Base-by-base conservation (phyloP, 2,113 vertebrate species). In the Eira barbara region DNA sequence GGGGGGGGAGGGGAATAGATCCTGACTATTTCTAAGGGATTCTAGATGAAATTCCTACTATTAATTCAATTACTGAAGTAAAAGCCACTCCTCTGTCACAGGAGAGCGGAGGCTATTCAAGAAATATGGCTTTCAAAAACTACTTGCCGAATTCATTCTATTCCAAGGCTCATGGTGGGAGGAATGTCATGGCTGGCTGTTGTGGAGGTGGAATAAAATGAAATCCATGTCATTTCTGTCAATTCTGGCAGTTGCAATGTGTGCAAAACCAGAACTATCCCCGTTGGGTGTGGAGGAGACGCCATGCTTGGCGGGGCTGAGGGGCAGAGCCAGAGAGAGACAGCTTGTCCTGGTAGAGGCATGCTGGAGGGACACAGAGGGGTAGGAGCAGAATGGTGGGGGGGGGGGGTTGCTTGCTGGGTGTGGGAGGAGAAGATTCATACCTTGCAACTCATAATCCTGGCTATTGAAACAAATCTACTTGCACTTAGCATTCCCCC, bases 221-320 rank as follows among this genome's bases (percentile, higher is more conserved):
- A 96, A 91, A 87, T 73, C 12, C 63, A 34, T 31, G 80, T 82
- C 93, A 84, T 61, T 96, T 80, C 95, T 89, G 89, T 87, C 94
- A 79, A 21, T 84, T 49, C 96, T 90, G 93, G 82, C 93, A 86
- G 61, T 36, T 97, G 86, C 95, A 96, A 71, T 95, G 71, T 71
- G 89, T n/a, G 36, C 91, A 81, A 12, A 81, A 79, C n/a, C 69
- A 81, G 93, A 91, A 57, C 55, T 52, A 11, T 91, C 49, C 61
- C 74, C 0, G 0, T 0, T 1, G 39, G 65, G 80, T 90, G 61
- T 95, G 86, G 86, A 97, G 82, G 49, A 3, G 42, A 39, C n/a
- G 3, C 31, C 55, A 2, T 15, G 82, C 49, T 91, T 27, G 21
- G 34, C 61, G 45, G n/a, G 21, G 83, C 42, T 2, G 4, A 52